These are phyloP conservation scores for cat (Felis catus) DNA, from an alignment of 2,113 vertebrate genomes.

Conservation along the genomic window DNA sequence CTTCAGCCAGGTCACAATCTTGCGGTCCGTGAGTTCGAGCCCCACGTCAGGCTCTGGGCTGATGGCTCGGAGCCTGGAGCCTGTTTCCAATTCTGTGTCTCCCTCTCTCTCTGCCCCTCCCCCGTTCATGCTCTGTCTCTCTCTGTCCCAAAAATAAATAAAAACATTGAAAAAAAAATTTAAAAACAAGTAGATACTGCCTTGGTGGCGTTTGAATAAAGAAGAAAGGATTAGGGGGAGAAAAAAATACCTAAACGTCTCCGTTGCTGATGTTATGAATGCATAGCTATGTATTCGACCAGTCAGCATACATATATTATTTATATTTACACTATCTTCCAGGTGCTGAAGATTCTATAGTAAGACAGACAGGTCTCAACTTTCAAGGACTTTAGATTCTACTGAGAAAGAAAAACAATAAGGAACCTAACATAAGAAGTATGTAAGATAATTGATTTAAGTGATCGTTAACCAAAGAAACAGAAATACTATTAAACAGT, in stretches of 20 bases:
- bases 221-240: background rate
- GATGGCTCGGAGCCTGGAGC: too few relatives aligned
- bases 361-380: background rate
- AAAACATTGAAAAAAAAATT: background rate
- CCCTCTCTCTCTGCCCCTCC: too few relatives aligned
- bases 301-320: too few relatives aligned
- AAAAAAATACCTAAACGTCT: background rate
- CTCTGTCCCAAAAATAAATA: too few relatives aligned
- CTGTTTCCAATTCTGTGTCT: too few relatives aligned
- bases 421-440: background rate
- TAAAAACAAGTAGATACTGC: background rate
- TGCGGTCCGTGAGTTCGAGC: too few relatives aligned
- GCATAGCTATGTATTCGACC: too few relatives aligned
- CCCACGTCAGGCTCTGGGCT: too few relatives aligned
- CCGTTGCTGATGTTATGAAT: background rate
- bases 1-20: too few relatives aligned
- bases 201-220: background rate
- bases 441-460: background rate
- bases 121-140: too few relatives aligned
- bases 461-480: background rate
- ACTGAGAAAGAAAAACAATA: background rate
- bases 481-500: background rate
- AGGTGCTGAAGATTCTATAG: background rate
- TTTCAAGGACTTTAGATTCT: background rate
- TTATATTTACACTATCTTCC: background rate